phyloP scores from a whole-genome alignment of 2,888 invertebrate genomes.

The Hetaerina titia region DNA sequence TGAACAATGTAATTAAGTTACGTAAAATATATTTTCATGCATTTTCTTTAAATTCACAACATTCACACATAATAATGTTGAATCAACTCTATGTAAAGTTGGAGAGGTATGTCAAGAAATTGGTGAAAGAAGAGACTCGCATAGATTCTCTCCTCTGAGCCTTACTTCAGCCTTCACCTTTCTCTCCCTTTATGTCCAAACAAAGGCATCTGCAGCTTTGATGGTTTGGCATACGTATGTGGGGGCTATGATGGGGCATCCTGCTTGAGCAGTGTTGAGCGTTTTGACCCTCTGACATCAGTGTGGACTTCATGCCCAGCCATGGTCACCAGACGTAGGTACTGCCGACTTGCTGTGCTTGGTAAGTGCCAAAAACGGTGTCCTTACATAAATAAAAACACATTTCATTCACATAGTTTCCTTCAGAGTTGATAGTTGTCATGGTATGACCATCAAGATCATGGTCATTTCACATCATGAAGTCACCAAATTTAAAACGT shows the following conservation, averaged over 20 bases:
- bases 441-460: too few species aligned
- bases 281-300: slow-evolving; percentile 84
- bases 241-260: slow-evolving; percentile 86
- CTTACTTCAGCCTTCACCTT: neutral
- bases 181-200: slow-evolving; percentile 71
- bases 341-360: slow-evolving; percentile 83
- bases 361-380: slow-evolving; percentile 75
- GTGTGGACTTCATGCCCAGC: slow-evolving; percentile 86
- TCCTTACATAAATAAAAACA: neutral
- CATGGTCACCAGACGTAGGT: slow-evolving; percentile 83
- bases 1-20: too few species aligned
- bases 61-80: too few species aligned
- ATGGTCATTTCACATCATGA: neutral
- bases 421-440: too few species aligned
- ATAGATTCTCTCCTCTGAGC: too few species aligned
- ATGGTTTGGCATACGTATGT: slow-evolving; percentile 82
- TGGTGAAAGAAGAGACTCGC: too few species aligned
- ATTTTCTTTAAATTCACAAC: too few species aligned
- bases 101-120: too few species aligned
- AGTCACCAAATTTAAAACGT: neutral
- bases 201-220: slow-evolving; percentile 81
- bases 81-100: too few species aligned
- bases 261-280: slow-evolving; percentile 84
- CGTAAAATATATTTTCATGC: too few species aligned
- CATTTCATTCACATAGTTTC: neutral